Evolutionary conservation across 2,888 invertebrate genomes (phyloP), one percentile per base, ranked within the genome.

Genomic region (Antheraea assamensis): DNA sequence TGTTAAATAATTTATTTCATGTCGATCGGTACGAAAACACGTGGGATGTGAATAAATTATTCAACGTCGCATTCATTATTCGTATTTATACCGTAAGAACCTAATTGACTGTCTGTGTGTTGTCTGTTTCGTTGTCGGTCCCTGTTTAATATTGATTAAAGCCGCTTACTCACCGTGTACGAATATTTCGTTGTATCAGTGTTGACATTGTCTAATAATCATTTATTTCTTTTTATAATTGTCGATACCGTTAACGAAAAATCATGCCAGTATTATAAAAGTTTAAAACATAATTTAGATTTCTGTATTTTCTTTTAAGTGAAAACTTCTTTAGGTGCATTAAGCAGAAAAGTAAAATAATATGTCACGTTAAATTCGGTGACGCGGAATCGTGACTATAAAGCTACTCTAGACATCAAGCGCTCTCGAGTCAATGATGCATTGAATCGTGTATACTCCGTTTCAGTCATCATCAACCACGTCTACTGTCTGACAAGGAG

Each of bases 21-120:
- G 58, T 61, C 72, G 70, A 72, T 71, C 52, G 70, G 61, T 66
- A 74, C 70, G 70, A 74, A 72, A 72, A 74, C 64, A 74, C 70
- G 68, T 52, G 55, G 70, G 35, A 74, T 68, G 66, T 52, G 66
- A 71, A 71, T 74, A 52, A 74, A 74, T 74, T 68, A 74, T 72
- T 74, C 55, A 66, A 66, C 66, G n/a, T 27, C 13, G 27, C 70
- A 42, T 75, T 61, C 70, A 73, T 72, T 72, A 75, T 72, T 75
- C 74, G 73, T 70, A 71, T 61, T 73, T 27, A 31, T 42, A 52
- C 71, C 72, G 73, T 49, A 74, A 77, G 64, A 66, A 35, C 66
- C 66, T 66, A 66, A 66, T 66, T 66, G 66, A 31, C 66, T 66
- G 66, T 31, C 66, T 31, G 31, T 66, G 21, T 24, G 66, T 35